Evolutionary conservation across 2,113 vertebrate species (phyloP).

Genomic region (Abramis brama): DNA sequence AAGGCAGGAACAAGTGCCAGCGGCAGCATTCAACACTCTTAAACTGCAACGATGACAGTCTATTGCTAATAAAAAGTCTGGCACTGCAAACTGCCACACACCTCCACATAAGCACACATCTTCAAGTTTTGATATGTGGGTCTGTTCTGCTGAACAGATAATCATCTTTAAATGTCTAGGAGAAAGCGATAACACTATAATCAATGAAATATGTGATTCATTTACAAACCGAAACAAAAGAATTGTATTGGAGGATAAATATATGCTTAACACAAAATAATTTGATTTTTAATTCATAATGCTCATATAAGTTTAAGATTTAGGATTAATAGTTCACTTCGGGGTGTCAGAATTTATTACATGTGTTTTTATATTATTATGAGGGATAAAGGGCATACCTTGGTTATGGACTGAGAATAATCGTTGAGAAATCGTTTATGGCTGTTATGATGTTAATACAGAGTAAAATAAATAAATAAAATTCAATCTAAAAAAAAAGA

Average conservation of each 20-base stretch:
- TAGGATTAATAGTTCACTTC: too few species aligned
- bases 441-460: too few species aligned
- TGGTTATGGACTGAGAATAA: too few species aligned
- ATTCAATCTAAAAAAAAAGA: too few species aligned
- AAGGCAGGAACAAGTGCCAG: slow-evolving; percentile 1
- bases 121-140: not conserved
- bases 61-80: slow-evolving; percentile 3
- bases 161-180: not conserved
- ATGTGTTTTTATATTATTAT: too few species aligned
- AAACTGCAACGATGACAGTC: not conserved
- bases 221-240: not conserved
- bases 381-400: too few species aligned
- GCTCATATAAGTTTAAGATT: too few species aligned
- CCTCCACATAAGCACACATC: too few species aligned
- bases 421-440: too few species aligned
- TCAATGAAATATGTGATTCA: not conserved
- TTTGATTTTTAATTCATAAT: too few species aligned
- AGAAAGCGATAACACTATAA: not conserved
- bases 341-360: too few species aligned
- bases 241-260: not conserved
- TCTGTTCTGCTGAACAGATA: not conserved
- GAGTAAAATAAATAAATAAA: too few species aligned
- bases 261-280: not conserved
- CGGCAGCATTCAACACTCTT: not conserved
- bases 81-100: slow-evolving; percentile 9